phyloP scores from a whole-genome alignment of 1,140 invertebrate genomes.

The Trichoplusia ni region DNA sequence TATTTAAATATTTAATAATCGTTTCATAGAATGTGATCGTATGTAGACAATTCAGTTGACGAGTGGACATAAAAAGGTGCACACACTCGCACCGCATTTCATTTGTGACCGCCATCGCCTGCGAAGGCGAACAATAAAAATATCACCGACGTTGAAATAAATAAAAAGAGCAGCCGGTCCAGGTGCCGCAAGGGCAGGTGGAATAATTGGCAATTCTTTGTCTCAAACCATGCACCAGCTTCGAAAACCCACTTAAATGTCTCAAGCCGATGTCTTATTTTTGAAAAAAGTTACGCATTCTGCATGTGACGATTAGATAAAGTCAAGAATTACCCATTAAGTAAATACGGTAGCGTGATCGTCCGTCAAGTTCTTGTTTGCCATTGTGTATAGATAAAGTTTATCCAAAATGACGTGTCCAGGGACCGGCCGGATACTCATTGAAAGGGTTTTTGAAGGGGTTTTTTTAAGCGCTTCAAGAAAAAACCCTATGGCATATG shows the following conservation, averaged over 20 bases:
- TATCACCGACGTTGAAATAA: slow-evolving; percentile 77
- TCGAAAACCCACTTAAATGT: slow-evolving; percentile 67
- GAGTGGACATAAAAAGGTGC: slow-evolving; percentile 37
- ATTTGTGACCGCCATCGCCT: slow-evolving; percentile 42
- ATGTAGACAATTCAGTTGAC: slow-evolving; percentile 27
- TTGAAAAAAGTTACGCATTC: slow-evolving; percentile 14
- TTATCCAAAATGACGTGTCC: not conserved
- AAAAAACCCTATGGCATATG: too few relatives aligned
- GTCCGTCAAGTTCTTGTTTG: slow-evolving; percentile 1
- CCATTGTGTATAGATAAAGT: slow-evolving; percentile 1
- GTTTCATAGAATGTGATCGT: slow-evolving; percentile 18
- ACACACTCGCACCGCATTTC: slow-evolving; percentile 51
- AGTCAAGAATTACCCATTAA: slow-evolving; percentile 6
- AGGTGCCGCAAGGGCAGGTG: slow-evolving; percentile 77
- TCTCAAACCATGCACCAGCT: slow-evolving; percentile 66
- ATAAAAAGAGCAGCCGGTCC: slow-evolving; percentile 75
- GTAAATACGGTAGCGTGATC: not conserved
- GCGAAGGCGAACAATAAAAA: slow-evolving; percentile 75
- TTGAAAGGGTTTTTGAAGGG: too few relatives aligned
- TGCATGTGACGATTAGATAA: slow-evolving; percentile 26
- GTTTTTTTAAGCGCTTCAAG: too few relatives aligned
- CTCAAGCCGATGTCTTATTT: slow-evolving; percentile 56
- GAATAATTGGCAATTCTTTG: slow-evolving; percentile 81
- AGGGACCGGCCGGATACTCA: too few relatives aligned
- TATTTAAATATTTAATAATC: not conserved